phyloP scores from a whole-genome alignment of 1,140 invertebrate genomes.

The Scylla paramamosain region DNA sequence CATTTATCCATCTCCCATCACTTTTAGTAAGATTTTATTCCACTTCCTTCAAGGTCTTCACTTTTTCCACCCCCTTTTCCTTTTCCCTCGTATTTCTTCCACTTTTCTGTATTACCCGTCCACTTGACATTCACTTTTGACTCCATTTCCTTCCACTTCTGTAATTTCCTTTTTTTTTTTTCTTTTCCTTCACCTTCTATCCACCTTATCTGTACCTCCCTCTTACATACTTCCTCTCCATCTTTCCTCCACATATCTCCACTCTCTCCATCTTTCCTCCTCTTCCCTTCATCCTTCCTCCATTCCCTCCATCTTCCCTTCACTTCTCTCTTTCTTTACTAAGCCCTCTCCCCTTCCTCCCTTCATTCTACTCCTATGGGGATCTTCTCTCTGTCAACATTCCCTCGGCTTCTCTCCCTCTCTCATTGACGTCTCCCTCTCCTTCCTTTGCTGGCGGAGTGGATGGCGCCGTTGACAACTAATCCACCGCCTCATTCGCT shows the following conservation, averaged over 20 bases:
- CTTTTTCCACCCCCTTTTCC: too few species aligned
- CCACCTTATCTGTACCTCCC: too few species aligned
- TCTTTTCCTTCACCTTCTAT: too few species aligned
- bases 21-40: too few species aligned
- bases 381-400: background rate
- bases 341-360: background rate
- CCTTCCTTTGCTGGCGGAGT: background rate
- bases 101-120: background rate
- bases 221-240: too few species aligned
- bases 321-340: background rate
- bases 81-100: background rate
- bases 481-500: background rate
- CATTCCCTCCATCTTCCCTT: background rate
- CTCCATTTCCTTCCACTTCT: too few species aligned
- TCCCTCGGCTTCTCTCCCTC: background rate
- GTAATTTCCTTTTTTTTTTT: too few species aligned
- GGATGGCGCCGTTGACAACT: background rate
- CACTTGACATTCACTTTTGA: too few species aligned
- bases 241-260: too few species aligned
- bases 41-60: too few species aligned
- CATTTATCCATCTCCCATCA: too few species aligned
- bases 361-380: background rate
- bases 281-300: background rate
- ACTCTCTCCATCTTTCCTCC: too few species aligned
- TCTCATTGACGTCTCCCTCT: slow-evolving; percentile 17